Base-by-base conservation (phyloP, 64 coral and sea anemone species). In the Montipora cactus region DNA sequence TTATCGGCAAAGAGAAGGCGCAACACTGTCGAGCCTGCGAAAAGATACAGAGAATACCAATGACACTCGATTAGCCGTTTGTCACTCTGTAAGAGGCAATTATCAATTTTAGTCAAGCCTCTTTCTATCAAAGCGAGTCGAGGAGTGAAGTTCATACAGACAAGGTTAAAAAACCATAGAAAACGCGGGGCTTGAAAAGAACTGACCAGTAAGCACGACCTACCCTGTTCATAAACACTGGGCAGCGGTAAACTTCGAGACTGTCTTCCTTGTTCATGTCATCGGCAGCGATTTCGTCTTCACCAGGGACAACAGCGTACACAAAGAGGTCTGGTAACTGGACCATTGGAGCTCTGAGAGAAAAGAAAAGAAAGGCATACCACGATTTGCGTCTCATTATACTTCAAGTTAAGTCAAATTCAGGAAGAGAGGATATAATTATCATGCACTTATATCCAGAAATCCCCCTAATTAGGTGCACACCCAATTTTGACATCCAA, bases 211-310 rank as follows among this genome's bases (percentile, higher is more conserved):
- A 61, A 0, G 0, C 2, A 12, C 37, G 57, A 74, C 89, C 67
- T 49, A 95, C 94, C 81, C 89, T 61, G 59, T 90, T 95, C 81
- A 87, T 90, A 75, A 91, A 95, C 47, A 95, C 94, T 13, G 94
- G 94, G 67, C 94, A 95, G 23, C 86, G 59, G 67, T 95, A 95
- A 77, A 67, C 44, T 69, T 85, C 81, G 44, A 69, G 18, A 77
- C 76, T 74, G 21, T 74, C 74, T 45, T 37, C 55, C 9, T 79
- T 76, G 16, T 88, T 88, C 37, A 57, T 66, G 0, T 89, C 71
- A 8, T 89, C 72, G n/a, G 22, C 15, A 5, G 7, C 49, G 37
- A 49, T 44, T 15, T 87, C 74, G 19, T 52, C 76, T 51, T 88
- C 83, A 1, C 62, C 59, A 58, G 66, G 5, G 49, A 78, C 77